These are phyloP conservation scores for Chlorops oryzae DNA, from an alignment of 1,140 invertebrate species.

Conservation along the genomic window DNA sequence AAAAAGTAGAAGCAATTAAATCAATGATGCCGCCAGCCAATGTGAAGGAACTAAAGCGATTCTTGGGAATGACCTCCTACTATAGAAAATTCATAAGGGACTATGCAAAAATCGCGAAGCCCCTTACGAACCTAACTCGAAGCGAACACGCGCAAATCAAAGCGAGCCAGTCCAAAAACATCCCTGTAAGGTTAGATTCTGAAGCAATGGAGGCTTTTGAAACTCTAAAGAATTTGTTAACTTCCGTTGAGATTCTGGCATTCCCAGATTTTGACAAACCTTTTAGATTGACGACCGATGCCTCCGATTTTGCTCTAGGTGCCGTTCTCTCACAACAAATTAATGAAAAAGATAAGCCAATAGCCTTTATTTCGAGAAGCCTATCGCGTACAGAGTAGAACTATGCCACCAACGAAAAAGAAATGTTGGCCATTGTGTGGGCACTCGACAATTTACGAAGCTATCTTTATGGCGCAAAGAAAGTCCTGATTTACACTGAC, in stretches of 20 bases:
- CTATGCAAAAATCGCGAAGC: slow-evolving; percentile 5
- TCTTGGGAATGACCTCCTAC: slow-evolving; percentile 4
- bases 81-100: slow-evolving; percentile 6
- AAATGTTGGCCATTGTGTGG: slow-evolving; percentile 36
- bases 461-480: slow-evolving; percentile 21
- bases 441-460: slow-evolving; percentile 40
- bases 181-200: background rate
- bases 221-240: slow-evolving; percentile 41
- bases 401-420: slow-evolving; percentile 25
- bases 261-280: slow-evolving; percentile 33
- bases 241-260: slow-evolving; percentile 41
- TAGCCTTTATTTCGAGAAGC: slow-evolving; percentile 32
- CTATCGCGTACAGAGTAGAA: slow-evolving; percentile 29
- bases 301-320: slow-evolving; percentile 24
- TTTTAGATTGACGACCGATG: slow-evolving; percentile 34
- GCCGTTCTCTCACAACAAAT: slow-evolving; percentile 35
- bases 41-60: slow-evolving; percentile 8
- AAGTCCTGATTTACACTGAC: slow-evolving; percentile 24
- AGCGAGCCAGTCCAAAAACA: slow-evolving; percentile 8
- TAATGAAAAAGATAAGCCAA: slow-evolving; percentile 29
- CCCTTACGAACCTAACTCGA: slow-evolving; percentile 6
- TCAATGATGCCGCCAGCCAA: background rate
- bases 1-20: slow-evolving; percentile 6
- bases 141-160: slow-evolving; percentile 5
- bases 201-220: slow-evolving; percentile 36